Base-by-base conservation (phyloP, 2,113 vertebrate genomes). In the Rhineura floridana region DNA sequence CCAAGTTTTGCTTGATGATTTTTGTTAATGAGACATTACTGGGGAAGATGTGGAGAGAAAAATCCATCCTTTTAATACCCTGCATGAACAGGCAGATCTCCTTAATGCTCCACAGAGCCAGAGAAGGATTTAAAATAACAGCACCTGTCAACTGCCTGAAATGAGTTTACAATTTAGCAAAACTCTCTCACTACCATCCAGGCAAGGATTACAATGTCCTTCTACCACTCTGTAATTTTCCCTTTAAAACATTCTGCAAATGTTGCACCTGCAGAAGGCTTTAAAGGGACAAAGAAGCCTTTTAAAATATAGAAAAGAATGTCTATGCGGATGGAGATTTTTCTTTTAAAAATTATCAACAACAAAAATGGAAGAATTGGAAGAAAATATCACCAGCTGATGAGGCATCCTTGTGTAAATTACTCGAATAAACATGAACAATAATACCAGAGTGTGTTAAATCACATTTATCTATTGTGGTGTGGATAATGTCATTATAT, bases 81-180 rank as follows among this genome's bases (percentile, higher is more conserved):
- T 36, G n/a, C 30, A 67, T 30, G 30, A 67, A 23, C 65, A 67
- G 65, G 30, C 30, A 81, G 36, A 63, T 42, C 79, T 62, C 42
- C 21, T 81, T 62, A 62, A 42, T 81, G 78, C 36, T 36, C 12
- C 59, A 2, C 59, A 17, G 23, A 25, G 28, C 55, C 79, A 81
- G 79, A 42, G 79, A 81, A 44, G 79, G 13, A 15, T 81, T 81
- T 63, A 63, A 81, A 81, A 63, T 81, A 81, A 63, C 67, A 69
- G 13, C 55, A 42, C 62, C 12, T 81, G 23, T 81, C 55, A 30
- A 2, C 36, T 44, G 55, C 25, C 59, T 30, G 25, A 55, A 28
- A 44, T 63, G 55, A 63, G 39, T 30, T 21, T 81, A 55, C 79
- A 63, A 42, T 63, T 81, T 63, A 30, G 39, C 23, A 63, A 36